Evolutionary conservation across 2,113 vertebrate genomes (phyloP), one percentile per base, ranked within the genome.

Genomic region (Spea multiplicata): DNA sequence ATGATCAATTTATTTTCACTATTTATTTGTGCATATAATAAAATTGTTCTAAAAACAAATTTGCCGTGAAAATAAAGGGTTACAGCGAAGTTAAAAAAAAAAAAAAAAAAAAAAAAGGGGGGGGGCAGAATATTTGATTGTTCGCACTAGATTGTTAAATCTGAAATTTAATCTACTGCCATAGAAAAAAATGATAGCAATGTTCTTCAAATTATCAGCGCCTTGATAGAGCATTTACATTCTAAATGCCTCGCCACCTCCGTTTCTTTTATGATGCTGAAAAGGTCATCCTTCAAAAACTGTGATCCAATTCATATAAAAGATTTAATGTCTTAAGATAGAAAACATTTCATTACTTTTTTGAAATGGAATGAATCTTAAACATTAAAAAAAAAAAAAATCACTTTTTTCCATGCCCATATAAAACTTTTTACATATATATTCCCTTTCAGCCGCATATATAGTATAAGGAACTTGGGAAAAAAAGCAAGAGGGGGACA

Each of bases 261-360:
- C 84, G 87, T 87, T 86, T 84, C 86, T 87, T 90, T 89, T 87
- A 88, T 86, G 85, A 86, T 88, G 83, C 81, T 89, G 82, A 85
- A 92, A 92, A 93, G 90, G 89, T 92, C 91, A 92, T 90, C 85
- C 85, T 87, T 89, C 84, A 90, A 84, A 84, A 88, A 84, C 82
- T 86, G 84, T 89, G 87, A 89, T 87, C 83, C 83, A 84, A 87
- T 91, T 87, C 82, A 83, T 88, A 88, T 81, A 88, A 87, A 87
- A 88, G 87, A 91, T 88, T 87, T 87, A 87, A 87, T 87, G 84
- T 86, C 85, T 89, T 85, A 85, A 88, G 84, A 86, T 86, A 0
- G 71, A 87, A 89, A 89, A 90, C 82, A 84, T 86, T 87, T 83
- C 84, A 86, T 86, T 88, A 69, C 81, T 82, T 81, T 82, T 89